These are phyloP conservation scores for Ptilodon capucinus DNA, from an alignment of 2,888 invertebrate genomes.

Conservation along the genomic window DNA sequence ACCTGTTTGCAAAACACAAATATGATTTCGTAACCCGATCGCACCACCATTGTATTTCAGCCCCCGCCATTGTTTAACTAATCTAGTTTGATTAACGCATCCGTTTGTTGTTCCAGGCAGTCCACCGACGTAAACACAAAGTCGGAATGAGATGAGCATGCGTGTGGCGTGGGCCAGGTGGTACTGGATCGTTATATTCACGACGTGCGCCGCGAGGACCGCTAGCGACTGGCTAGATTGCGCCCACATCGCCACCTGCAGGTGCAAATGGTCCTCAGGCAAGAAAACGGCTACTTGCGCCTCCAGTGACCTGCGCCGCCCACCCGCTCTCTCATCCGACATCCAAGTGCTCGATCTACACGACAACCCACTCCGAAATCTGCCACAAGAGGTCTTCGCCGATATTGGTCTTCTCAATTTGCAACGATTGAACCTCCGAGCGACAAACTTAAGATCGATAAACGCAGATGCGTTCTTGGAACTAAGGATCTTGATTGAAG, in stretches of 20 bases:
- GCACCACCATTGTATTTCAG: constrained; percentile 36
- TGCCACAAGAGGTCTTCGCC: constrained; percentile 91
- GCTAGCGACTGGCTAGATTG: constrained; percentile 93
- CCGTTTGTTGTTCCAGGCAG: constrained; percentile 74
- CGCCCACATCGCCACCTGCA: constrained; percentile 90
- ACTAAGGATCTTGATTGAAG: constrained; percentile 92
- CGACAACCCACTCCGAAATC: constrained; percentile 88
- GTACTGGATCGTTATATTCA: constrained; percentile 80
- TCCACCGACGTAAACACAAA: constrained; percentile 75
- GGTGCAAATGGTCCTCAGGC: constrained; percentile 96
- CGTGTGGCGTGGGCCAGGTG: constrained; percentile 81
- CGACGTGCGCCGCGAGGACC: constrained; percentile 76
- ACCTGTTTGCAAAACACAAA: constrained; percentile 48
- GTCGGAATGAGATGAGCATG: constrained; percentile 82
- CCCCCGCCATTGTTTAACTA: constrained; percentile 50
- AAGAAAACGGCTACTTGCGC: constrained; percentile 95
- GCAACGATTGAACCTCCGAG: constrained; percentile 90
- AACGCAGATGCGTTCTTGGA: constrained; percentile 94
- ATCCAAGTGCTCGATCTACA: constrained; percentile 90
- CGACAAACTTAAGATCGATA: constrained; percentile 88
- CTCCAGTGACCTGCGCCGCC: constrained; percentile 89
- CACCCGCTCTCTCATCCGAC: constrained; percentile 84
- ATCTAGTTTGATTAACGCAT: constrained; percentile 55
- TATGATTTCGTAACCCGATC: constrained; percentile 42
- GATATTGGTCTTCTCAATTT: constrained; percentile 90